A percentile compares a stretch with the other conserved stretches of the same genome.
These are phyloP conservation scores for Bombus vancouverensis DNA, from an alignment of 1,140 invertebrate genomes.

Conservation along the genomic window DNA sequence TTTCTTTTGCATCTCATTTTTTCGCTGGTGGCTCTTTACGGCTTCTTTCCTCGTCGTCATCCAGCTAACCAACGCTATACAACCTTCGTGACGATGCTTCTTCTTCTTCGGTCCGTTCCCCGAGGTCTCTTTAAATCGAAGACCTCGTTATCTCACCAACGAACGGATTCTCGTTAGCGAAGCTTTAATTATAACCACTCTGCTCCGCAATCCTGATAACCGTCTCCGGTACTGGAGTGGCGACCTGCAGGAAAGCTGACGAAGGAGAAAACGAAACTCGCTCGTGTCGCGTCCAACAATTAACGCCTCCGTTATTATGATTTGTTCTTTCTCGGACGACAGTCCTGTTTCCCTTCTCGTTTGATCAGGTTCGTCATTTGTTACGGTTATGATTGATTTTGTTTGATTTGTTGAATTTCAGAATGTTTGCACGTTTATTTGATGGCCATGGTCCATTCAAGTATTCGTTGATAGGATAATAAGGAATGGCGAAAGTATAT, in stretches of 20 bases:
- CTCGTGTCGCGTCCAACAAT: slow-evolving; percentile 50
- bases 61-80: not conserved
- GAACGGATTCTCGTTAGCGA: slow-evolving; percentile 72
- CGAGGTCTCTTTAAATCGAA: slow-evolving; percentile 69
- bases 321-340: not conserved
- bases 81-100: slow-evolving; percentile 12
- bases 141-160: slow-evolving; percentile 67
- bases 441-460: too few relatives aligned
- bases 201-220: slow-evolving; percentile 58
- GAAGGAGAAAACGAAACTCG: slow-evolving; percentile 24
- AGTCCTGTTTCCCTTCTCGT: not conserved
- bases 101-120: slow-evolving; percentile 33
- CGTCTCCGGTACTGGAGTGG: slow-evolving; percentile 37
- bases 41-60: not conserved
- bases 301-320: slow-evolving; percentile 33
- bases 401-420: too few relatives aligned
- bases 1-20: slow-evolving; percentile 28
- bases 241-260: slow-evolving; percentile 3
- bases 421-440: too few relatives aligned
- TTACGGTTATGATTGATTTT: too few relatives aligned
- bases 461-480: too few relatives aligned
- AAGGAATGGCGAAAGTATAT: too few relatives aligned
- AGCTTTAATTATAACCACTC: slow-evolving; percentile 71
- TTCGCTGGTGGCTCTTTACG: not conserved
- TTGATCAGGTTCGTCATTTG: not conserved